A percentile compares a stretch with the other conserved stretches of the same genome.
Conservation (phyloP, 2,797 vertebrate genomes). For the Malurus leucopterus region DNA sequence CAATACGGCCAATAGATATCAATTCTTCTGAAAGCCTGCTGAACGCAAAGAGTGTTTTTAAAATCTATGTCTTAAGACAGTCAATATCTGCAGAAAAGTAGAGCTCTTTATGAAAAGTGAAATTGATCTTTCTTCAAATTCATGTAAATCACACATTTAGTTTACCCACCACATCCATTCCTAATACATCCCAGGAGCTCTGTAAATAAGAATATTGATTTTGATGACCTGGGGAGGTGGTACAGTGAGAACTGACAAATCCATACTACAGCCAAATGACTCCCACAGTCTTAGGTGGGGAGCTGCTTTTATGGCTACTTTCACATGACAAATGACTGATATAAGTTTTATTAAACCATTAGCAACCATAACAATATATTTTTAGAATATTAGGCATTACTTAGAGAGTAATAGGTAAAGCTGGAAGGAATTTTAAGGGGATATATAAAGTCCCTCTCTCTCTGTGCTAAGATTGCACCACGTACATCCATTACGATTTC, state of each 20-base stretch:
- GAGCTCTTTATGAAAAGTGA: not conserved
- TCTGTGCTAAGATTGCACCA: not conserved
- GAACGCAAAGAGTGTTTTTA: not conserved
- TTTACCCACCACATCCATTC: not conserved
- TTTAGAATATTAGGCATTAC: not conserved
- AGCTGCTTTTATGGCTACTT: not conserved
- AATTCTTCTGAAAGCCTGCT: not conserved
- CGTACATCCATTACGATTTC: not conserved
- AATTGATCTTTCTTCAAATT: conserved; percentile 1
- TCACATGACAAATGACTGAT: not conserved
- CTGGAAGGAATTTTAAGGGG: not conserved
- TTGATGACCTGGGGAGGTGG: not conserved
- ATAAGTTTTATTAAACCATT: not conserved
- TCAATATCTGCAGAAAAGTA: not conserved
- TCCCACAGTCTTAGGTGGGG: not conserved
- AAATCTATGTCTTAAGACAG: not conserved
- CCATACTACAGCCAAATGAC: not conserved
- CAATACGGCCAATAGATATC: not conserved
- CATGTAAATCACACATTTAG: not conserved
- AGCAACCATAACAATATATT: not conserved
- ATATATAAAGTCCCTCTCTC: not conserved
- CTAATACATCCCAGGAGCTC: not conserved
- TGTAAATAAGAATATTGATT: not conserved
- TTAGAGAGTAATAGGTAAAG: not conserved
- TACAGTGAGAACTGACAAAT: not conserved